phyloP scores from a whole-genome alignment of 1,140 invertebrate genomes.

The Zaprionus gabonicus region DNA sequence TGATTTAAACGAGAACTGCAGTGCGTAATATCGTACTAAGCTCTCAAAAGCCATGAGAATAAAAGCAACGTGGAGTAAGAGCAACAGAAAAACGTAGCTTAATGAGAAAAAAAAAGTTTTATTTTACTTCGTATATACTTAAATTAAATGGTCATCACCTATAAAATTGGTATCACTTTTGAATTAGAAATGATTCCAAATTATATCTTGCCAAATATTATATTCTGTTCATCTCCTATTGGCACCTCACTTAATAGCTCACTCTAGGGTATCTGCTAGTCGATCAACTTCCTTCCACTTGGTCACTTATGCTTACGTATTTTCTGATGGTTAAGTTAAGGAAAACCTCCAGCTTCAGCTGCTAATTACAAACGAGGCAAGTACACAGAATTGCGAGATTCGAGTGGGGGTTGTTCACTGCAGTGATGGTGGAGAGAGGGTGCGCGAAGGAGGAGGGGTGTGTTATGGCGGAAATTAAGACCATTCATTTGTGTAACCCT shows the following conservation, averaged over 20 bases:
- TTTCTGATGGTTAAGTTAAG: neutral
- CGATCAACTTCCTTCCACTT: neutral
- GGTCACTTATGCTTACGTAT: neutral
- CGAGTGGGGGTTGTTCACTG: neutral
- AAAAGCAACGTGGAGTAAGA: neutral
- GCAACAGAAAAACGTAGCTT: neutral
- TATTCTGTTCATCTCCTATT: neutral
- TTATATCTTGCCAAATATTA: too few relatives aligned
- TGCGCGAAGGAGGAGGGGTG: neutral
- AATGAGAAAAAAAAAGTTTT: neutral
- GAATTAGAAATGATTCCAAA: too few relatives aligned
- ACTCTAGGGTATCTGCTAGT: neutral
- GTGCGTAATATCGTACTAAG: neutral
- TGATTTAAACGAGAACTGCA: neutral
- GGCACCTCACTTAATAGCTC: too few relatives aligned
- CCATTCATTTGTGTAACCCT: slow-evolving; percentile 41
- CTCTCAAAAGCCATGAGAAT: neutral
- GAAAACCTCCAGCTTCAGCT: slow-evolving; percentile 4
- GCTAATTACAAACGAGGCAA: slow-evolving; percentile 14
- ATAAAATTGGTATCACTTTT: too few relatives aligned
- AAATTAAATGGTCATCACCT: too few relatives aligned
- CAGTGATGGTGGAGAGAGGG: neutral
- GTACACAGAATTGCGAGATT: neutral
- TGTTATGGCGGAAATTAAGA: slow-evolving; percentile 7
- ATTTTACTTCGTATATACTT: neutral